Evolutionary conservation across 2,797 vertebrate genomes (phyloP).

Genomic region (Poeciliopsis presidionis): DNA sequence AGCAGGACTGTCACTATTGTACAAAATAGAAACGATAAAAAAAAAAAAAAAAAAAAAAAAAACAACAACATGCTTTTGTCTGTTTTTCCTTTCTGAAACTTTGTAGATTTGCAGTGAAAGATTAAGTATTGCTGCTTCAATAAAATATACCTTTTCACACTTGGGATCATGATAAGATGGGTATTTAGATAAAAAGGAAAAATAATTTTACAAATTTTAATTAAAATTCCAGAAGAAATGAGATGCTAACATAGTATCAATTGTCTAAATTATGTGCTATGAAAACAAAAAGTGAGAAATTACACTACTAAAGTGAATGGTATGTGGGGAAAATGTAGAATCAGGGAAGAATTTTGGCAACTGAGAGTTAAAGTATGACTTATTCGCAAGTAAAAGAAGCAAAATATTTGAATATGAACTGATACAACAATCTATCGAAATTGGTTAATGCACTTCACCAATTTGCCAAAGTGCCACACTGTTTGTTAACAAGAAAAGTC

Average conservation of each 20-base stretch:
- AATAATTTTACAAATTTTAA: not conserved
- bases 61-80: too few species aligned
- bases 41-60: too few species aligned
- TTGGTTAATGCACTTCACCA: constrained; percentile 15
- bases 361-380: not conserved
- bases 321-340: not conserved
- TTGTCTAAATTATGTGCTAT: not conserved
- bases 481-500: constrained; percentile 51
- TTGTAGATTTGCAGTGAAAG: not conserved
- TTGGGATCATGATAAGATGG: not conserved
- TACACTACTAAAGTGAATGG: not conserved
- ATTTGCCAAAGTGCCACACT: constrained; percentile 31
- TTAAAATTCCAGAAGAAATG: not conserved
- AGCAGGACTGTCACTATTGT: not conserved
- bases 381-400: constrained; percentile 2
- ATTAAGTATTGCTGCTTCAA: not conserved
- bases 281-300: not conserved
- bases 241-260: not conserved
- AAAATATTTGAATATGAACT: constrained; percentile 2
- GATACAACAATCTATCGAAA: constrained; percentile 2
- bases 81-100: not conserved
- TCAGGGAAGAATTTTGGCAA: not conserved
- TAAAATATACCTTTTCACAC: not conserved
- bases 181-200: not conserved
- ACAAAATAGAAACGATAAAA: not conserved